Evolutionary conservation across 2,888 invertebrate genomes (phyloP).

Genomic region (Catocala nupta): DNA sequence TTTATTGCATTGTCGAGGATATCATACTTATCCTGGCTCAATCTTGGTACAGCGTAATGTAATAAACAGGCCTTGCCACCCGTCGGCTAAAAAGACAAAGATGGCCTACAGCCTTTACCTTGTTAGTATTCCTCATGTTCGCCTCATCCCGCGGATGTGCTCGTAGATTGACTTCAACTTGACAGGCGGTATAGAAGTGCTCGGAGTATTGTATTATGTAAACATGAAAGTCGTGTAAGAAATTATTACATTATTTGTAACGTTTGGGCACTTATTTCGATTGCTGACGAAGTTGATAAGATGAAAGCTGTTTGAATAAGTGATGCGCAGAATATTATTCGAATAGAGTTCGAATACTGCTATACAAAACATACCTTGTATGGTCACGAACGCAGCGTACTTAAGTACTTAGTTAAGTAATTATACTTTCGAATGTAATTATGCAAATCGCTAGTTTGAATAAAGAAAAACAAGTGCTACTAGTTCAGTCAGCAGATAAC

Average conservation of each 20-base stretch:
- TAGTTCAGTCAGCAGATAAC: too few species aligned
- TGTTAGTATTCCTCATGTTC: conserved; percentile 17
- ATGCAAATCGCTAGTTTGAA: too few species aligned
- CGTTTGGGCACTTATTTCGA: neutral
- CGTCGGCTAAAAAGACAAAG: conserved; percentile 7
- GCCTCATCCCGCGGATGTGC: conserved; percentile 5
- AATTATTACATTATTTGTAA: neutral
- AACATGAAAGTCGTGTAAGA: neutral
- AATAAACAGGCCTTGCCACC: conserved; percentile 8
- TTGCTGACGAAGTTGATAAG: too few species aligned
- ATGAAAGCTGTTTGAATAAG: too few species aligned
- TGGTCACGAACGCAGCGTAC: too few species aligned
- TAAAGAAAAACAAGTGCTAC: too few species aligned
- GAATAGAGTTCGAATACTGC: too few species aligned
- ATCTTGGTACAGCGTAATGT: conserved; percentile 2
- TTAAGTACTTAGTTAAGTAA: too few species aligned
- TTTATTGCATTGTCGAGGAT: conserved; percentile 7
- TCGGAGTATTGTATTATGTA: neutral
- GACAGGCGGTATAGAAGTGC: neutral
- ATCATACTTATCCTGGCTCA: conserved; percentile 3
- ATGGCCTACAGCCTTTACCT: conserved; percentile 10
- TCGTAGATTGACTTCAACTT: conserved; percentile 1
- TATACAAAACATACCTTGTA: too few species aligned
- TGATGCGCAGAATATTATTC: too few species aligned
- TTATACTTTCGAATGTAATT: too few species aligned